These are phyloP conservation scores for Syrmaticus mikado DNA, from an alignment of 2,113 vertebrate species.

Conservation along the genomic window DNA sequence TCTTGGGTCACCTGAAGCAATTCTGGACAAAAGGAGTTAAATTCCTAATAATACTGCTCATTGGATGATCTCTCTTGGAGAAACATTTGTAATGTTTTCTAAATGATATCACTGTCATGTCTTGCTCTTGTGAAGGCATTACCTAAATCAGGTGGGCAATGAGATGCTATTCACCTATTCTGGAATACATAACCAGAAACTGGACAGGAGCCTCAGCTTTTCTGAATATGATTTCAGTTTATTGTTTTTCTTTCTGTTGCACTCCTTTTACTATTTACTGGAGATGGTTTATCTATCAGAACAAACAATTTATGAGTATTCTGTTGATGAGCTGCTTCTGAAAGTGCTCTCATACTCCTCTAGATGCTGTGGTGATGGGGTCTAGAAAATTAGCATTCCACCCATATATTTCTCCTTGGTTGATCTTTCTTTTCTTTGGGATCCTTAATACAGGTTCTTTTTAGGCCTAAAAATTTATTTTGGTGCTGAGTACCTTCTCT, in stretches of 20 bases:
- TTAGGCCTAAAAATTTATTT: neutral
- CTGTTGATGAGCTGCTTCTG: neutral
- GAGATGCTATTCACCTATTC: neutral
- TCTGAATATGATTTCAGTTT: neutral
- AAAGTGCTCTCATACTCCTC: neutral
- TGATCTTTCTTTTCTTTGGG: neutral
- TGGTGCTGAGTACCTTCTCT: neutral
- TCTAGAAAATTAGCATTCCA: neutral
- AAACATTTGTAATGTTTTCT: neutral
- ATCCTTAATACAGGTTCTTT: neutral
- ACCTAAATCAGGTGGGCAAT: neutral
- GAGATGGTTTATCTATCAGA: neutral
- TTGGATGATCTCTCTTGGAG: neutral
- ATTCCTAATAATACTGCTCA: neutral
- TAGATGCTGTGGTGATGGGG: neutral
- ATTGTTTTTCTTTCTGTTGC: neutral
- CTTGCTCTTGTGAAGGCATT: neutral
- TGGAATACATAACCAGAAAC: neutral
- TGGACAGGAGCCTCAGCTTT: neutral
- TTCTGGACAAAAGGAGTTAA: neutral
- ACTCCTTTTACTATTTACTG: neutral
- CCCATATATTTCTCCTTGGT: neutral
- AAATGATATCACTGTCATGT: neutral
- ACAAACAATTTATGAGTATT: neutral
- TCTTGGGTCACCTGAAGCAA: neutral